Base-by-base conservation (phyloP, 2,888 invertebrate species). In the Icerya purchasi region DNA sequence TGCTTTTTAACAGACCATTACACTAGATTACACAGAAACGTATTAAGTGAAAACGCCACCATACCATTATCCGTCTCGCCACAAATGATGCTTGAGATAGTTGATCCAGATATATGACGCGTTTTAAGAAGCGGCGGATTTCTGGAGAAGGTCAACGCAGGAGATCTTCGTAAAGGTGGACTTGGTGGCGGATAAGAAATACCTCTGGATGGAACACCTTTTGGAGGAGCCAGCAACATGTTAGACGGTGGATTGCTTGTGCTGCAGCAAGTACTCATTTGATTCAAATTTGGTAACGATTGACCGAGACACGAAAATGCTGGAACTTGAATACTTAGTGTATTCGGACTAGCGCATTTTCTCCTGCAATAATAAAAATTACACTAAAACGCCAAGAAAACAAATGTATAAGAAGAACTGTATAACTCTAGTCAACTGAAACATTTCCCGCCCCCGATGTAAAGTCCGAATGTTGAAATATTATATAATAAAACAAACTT, bases 151-250 rank as follows among this genome's bases (percentile, higher is more conserved):
- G 81, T 78, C 66, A 82, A 78, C 21, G 84, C 84, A 68, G 86
- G 82, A 1, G 72, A 70, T 53, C 72, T 68, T 57, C 72, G 67
- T 55, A 73, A 67, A 68, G 70, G 76, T 67, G 69, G 87, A 64
- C 86, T 87, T 22, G 86, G 85, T 5, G 88, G 88, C 59, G 88
- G 87, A 71, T 88, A 87, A 64, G 86, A 86, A 62, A 82, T 81
- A 62, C 86, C 87, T 66, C 72, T 64, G 54, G 70, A 69, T 25
- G 65, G 65, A 64, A 68, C 62, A 76, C 78, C 66, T 75, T 68
- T 66, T 75, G 70, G 66, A 71, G 74, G 61, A 67, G 69, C 72
- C 1, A 64, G 68, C 56, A 75, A 69, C 70, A 70, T 68, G 68
- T 72, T 65, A 69, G 71, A 66, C 70, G 71, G 53, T 53, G 61